phyloP scores from a whole-genome alignment of 2,113 vertebrate genomes.

The Ptilonorhynchus violaceus region DNA sequence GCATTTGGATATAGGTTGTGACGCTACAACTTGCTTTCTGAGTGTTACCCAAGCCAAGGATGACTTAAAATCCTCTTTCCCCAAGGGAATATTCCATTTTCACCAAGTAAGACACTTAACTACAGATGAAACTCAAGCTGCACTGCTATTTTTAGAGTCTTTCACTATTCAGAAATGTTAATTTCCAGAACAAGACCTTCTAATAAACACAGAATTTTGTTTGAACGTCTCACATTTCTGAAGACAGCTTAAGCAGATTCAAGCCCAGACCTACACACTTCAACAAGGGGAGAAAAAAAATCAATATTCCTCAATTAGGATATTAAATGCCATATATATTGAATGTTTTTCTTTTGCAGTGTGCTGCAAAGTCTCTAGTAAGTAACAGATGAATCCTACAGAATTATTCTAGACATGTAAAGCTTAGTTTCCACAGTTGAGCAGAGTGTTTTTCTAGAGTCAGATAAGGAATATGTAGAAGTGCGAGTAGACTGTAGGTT shows the following conservation, averaged over 20 bases:
- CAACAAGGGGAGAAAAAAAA: background rate
- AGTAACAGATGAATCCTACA: background rate
- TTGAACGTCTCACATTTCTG: background rate
- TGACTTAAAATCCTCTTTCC: background rate
- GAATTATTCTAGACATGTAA: background rate
- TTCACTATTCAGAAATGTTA: background rate
- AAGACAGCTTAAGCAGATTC: background rate
- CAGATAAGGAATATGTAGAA: background rate
- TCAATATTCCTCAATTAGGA: background rate
- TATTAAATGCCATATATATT: background rate
- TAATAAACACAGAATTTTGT: background rate
- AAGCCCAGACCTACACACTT: background rate
- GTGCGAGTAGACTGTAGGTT: background rate
- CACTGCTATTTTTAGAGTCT: background rate
- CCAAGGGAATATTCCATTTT: background rate
- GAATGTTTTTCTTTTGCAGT: background rate
- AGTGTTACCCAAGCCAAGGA: background rate
- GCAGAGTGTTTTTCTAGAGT: background rate
- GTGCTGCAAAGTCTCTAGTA: background rate
- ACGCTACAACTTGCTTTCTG: background rate
- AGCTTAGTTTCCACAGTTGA: background rate
- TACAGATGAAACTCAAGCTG: background rate
- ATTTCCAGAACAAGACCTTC: background rate
- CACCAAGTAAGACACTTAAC: background rate
- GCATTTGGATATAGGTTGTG: background rate